Conservation (phyloP, 2,113 vertebrate genomes). For the Hipposideros armiger region DNA sequence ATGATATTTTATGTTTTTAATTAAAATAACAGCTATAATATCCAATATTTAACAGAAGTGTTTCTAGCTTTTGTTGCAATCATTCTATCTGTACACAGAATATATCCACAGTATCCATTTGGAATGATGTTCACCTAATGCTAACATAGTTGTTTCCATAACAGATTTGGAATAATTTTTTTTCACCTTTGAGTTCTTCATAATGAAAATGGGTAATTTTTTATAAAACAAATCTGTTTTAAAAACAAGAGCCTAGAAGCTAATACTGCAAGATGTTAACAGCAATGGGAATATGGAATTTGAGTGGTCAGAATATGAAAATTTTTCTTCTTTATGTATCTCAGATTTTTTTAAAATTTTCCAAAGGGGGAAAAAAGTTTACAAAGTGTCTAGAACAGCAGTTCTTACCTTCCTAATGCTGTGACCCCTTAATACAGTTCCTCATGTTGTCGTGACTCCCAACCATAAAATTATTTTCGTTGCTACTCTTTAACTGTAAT, state of each 20-base stretch:
- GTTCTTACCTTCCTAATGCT: too few relatives aligned
- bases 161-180: background rate
- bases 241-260: background rate
- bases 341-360: background rate
- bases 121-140: background rate
- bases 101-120: background rate
- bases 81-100: background rate
- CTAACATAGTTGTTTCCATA: background rate
- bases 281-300: background rate
- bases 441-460: too few relatives aligned
- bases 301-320: background rate
- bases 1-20: slow-evolving; percentile 4
- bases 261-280: background rate
- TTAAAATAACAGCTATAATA: background rate
- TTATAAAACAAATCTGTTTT: background rate
- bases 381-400: background rate
- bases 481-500: too few relatives aligned
- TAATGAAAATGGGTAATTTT: background rate
- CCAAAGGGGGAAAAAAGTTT: background rate
- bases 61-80: background rate
- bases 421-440: too few relatives aligned
- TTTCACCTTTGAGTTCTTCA: background rate
- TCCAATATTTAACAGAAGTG: background rate
- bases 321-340: background rate
- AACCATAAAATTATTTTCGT: too few relatives aligned